phyloP scores from a whole-genome alignment of 2,888 invertebrate genomes.

The Hyppa rectilinea region DNA sequence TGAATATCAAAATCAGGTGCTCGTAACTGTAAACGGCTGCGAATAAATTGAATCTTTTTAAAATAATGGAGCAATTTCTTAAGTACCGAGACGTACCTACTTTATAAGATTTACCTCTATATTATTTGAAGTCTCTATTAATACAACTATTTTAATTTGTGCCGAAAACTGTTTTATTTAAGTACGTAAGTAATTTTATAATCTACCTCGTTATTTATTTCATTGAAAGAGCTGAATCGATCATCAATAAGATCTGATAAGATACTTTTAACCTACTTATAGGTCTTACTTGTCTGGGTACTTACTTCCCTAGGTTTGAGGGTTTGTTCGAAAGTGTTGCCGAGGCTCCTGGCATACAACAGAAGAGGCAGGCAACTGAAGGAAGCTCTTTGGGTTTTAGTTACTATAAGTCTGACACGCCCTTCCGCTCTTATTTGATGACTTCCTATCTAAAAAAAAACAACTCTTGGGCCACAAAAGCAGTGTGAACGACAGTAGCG shows the following conservation, averaged over 20 bases:
- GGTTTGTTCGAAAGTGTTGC: too few relatives aligned
- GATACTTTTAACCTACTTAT: too few relatives aligned
- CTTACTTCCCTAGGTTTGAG: too few relatives aligned
- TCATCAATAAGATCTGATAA: too few relatives aligned
- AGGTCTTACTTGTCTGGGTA: too few relatives aligned
- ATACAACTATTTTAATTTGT: slow-evolving; percentile 16
- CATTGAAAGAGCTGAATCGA: not conserved
- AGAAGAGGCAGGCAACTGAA: too few relatives aligned
- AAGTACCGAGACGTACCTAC: slow-evolving; percentile 9
- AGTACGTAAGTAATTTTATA: not conserved
- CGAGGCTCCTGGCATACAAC: too few relatives aligned
- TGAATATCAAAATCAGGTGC: slow-evolving; percentile 56
- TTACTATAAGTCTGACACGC: too few relatives aligned
- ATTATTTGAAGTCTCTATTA: slow-evolving; percentile 31
- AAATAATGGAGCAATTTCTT: slow-evolving; percentile 58
- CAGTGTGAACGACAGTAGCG: not conserved
- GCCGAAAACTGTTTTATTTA: slow-evolving; percentile 7
- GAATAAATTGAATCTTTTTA: slow-evolving; percentile 57
- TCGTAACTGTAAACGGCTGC: slow-evolving; percentile 46
- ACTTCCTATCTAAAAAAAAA: too few relatives aligned
- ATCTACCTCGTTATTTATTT: not conserved
- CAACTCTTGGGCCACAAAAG: slow-evolving; percentile 4
- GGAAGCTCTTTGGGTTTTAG: too few relatives aligned
- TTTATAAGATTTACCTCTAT: slow-evolving; percentile 23
- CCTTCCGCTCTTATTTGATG: too few relatives aligned